Base-by-base conservation (phyloP, 2,888 invertebrate species). In the Drosophila bunnanda region DNA sequence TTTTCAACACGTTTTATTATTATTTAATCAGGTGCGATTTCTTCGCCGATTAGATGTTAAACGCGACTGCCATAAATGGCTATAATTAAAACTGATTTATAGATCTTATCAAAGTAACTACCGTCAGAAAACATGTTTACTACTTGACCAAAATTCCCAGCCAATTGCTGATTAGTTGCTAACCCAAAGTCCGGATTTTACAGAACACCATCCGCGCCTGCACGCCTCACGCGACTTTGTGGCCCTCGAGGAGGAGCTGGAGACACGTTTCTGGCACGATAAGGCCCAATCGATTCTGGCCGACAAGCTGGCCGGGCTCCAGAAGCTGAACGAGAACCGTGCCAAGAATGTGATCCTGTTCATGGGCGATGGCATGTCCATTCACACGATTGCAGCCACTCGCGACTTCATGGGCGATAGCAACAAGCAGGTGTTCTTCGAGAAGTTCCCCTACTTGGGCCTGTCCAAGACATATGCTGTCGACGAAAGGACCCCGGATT, bases 401-500 rank as follows among this genome's bases (percentile, higher is more conserved):
- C 92, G 96, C 67, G 93, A 93, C 17, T 94, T 94, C 77, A 92
- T 94, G 75, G 95, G 95, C 4, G 95, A 95, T 8, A 95, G 95
- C 90, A 94, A 94, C 75, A 91, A 92, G 25, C 88, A 93, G 55
- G 91, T 96, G 1, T 93, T 92, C 25, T 95, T 95, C 90, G 96
- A 96, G 80, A 92, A 93, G 64, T 95, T 95, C 83, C 95, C 95
- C 3, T 93, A 94, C 79, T 50, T 88, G 36, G 92, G 92, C 0
- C 82, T 92, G 2, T 89, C 92, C 30, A 92, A 96, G 94, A 96
- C 96, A 0, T 96, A 96, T 90, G 96, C 96, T 81, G 94, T 96
- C 0, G 94, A 96, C 80, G 93, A 93, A 44, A 95, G 96, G 91
- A 96, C 96, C 0, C 95, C 97, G 0, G 97, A 97, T 88, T 97